Percentiles rank a stretch among this genome's conserved stretches.
phyloP scores from a whole-genome alignment of 2,888 invertebrate genomes.

The Toxonevra muliebris region DNA sequence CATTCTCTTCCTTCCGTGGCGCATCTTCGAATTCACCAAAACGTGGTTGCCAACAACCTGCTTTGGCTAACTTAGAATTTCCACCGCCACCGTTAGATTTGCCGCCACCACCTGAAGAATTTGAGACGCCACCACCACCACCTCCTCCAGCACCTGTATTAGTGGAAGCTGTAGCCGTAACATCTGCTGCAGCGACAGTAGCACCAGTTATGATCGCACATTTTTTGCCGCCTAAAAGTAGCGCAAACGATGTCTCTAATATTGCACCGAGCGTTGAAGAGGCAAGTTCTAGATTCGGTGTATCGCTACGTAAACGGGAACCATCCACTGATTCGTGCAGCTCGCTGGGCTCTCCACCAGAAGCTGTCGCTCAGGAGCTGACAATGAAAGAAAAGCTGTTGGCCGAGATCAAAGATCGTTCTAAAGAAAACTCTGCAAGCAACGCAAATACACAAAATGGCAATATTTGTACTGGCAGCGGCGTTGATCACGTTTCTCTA shows the following conservation, averaged over 20 bases:
- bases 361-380: conserved; percentile 46
- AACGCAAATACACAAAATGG: conserved; percentile 70
- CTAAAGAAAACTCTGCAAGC: conserved; percentile 67
- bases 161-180: conserved; percentile 39
- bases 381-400: conserved; percentile 84
- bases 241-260: conserved; percentile 69
- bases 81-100: conserved; percentile 85
- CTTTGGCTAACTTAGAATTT: conserved; percentile 84
- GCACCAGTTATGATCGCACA: conserved; percentile 38
- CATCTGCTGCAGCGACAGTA: conserved; percentile 46
- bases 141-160: conserved; percentile 49
- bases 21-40: conserved; percentile 78
- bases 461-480: conserved; percentile 58
- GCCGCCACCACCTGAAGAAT: conserved; percentile 80
- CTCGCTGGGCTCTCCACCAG: conserved; percentile 67
- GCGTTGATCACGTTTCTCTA: conserved; percentile 79
- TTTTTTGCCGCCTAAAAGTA: conserved; percentile 53
- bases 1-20: conserved; percentile 68
- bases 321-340: conserved; percentile 70
- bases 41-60: conserved; percentile 76
- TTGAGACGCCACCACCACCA: conserved; percentile 60
- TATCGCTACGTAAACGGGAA: conserved; percentile 75
- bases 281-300: conserved; percentile 76
- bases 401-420: conserved; percentile 80
- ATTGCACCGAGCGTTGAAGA: conserved; percentile 77